A percentile compares a stretch with the other conserved stretches of the same genome.
phyloP scores from a whole-genome alignment of 2,888 invertebrate species.

The Tinea semifulvella region DNA sequence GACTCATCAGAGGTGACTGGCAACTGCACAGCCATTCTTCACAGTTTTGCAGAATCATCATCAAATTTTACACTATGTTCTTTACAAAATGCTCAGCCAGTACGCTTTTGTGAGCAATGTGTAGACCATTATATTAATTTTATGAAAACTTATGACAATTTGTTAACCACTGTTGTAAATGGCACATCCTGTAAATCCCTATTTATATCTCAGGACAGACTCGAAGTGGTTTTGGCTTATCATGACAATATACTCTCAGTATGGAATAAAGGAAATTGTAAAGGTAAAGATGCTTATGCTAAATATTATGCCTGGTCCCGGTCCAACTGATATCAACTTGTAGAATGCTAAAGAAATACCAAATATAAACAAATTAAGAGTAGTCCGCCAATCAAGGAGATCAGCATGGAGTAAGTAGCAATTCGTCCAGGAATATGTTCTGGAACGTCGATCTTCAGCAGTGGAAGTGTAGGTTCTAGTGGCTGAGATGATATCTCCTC shows the following conservation, averaged over 20 bases:
- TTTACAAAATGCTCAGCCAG: conserved; percentile 67
- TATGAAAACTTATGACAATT: conserved; percentile 53
- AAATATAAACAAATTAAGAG: too few species aligned
- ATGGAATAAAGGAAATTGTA: conserved; percentile 71
- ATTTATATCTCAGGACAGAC: conserved; percentile 68
- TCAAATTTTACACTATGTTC: conserved; percentile 70
- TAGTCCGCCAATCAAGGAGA: too few species aligned
- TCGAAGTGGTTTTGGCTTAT: conserved; percentile 68
- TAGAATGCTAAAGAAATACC: too few species aligned
- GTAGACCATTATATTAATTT: conserved; percentile 61
- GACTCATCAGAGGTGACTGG: conserved; percentile 8
- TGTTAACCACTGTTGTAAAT: conserved; percentile 48
- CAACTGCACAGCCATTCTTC: conserved; percentile 36
- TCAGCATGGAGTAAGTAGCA: too few species aligned
- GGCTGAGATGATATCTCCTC: too few species aligned
- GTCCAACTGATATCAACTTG: too few species aligned
- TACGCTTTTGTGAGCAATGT: conserved; percentile 69
- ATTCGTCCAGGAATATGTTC: too few species aligned
- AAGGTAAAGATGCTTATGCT: too few species aligned
- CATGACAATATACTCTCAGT: conserved; percentile 62
- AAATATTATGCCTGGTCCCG: too few species aligned
- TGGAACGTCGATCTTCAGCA: too few species aligned
- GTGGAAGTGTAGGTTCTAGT: too few species aligned
- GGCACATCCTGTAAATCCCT: conserved; percentile 67
- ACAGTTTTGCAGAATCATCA: conserved; percentile 60